These are phyloP conservation scores for Hemicrepidius hirtus DNA, from an alignment of 2,888 invertebrate species.

Conservation along the genomic window DNA sequence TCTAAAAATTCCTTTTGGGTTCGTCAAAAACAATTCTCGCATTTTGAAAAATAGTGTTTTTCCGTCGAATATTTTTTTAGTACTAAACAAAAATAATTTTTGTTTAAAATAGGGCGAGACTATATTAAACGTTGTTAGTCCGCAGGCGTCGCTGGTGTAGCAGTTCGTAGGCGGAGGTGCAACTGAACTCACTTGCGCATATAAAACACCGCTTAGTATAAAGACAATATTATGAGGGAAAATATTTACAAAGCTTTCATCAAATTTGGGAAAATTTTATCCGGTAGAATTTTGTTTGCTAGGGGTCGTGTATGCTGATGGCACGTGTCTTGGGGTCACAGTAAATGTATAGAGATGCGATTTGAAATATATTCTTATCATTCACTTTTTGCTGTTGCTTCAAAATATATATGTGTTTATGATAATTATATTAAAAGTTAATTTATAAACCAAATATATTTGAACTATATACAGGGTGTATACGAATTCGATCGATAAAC, in stretches of 20 bases:
- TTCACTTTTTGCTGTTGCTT: too few species aligned
- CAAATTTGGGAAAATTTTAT: slow-evolving; percentile 7
- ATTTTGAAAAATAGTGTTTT: slow-evolving; percentile 33
- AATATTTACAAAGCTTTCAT: slow-evolving; percentile 10
- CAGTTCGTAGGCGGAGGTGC: slow-evolving; percentile 11
- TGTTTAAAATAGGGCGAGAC: slow-evolving; percentile 29
- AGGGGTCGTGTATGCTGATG: too few species aligned
- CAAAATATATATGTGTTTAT: too few species aligned
- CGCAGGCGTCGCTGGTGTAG: neutral
- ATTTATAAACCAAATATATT: too few species aligned
- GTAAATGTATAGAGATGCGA: too few species aligned
- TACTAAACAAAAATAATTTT: slow-evolving; percentile 33
- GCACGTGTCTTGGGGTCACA: too few species aligned
- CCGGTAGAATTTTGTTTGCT: neutral
- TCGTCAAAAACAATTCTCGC: slow-evolving; percentile 15
- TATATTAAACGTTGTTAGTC: neutral
- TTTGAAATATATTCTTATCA: too few species aligned
- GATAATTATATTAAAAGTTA: too few species aligned
- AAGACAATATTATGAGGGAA: slow-evolving; percentile 7
- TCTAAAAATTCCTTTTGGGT: neutral
- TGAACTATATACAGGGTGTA: too few species aligned
- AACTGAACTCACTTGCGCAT: neutral
- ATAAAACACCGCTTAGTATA: slow-evolving; percentile 3
- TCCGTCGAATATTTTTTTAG: slow-evolving; percentile 6
- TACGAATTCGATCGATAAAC: too few species aligned